Conservation (phyloP, 2,113 vertebrate genomes). For the Colius striatus region DNA sequence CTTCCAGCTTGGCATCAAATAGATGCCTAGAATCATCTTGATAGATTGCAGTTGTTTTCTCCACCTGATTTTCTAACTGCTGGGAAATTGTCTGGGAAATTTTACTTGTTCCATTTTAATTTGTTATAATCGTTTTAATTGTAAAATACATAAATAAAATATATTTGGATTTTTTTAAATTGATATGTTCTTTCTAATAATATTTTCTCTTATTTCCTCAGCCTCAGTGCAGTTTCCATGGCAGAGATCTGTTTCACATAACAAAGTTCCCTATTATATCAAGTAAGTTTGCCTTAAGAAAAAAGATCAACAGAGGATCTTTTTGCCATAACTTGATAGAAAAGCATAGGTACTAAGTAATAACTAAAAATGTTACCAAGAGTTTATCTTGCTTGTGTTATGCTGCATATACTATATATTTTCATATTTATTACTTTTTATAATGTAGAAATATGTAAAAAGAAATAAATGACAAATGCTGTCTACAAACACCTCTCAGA, state of each 20-base stretch:
- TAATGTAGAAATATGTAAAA: neutral
- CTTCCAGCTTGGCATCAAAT: slow-evolving; percentile 23
- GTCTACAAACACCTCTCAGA: neutral
- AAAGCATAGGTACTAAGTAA: neutral
- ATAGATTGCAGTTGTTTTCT: neutral
- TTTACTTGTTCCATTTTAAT: neutral
- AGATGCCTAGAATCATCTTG: slow-evolving; percentile 7
- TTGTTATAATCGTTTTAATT: slow-evolving; percentile 15
- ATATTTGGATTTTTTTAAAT: neutral
- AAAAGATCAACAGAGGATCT: neutral
- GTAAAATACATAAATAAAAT: slow-evolving; percentile 16
- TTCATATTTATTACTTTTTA: neutral
- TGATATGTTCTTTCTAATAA: neutral
- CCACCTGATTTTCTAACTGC: slow-evolving; percentile 32
- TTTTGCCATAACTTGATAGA: neutral
- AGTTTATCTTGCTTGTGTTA: neutral
- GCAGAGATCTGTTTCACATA: slow-evolving; percentile 91
- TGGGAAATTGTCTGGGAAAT: slow-evolving; percentile 5
- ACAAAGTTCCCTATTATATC: slow-evolving; percentile 96
- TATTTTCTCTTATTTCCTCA: slow-evolving; percentile 67
- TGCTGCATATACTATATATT: neutral
- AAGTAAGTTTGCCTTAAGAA: slow-evolving; percentile 84
- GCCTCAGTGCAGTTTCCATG: slow-evolving; percentile 92
- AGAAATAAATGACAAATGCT: neutral
- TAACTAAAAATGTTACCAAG: neutral